Evolutionary conservation across 2,888 invertebrate genomes (phyloP).

Genomic region (Drosophila incognita): DNA sequence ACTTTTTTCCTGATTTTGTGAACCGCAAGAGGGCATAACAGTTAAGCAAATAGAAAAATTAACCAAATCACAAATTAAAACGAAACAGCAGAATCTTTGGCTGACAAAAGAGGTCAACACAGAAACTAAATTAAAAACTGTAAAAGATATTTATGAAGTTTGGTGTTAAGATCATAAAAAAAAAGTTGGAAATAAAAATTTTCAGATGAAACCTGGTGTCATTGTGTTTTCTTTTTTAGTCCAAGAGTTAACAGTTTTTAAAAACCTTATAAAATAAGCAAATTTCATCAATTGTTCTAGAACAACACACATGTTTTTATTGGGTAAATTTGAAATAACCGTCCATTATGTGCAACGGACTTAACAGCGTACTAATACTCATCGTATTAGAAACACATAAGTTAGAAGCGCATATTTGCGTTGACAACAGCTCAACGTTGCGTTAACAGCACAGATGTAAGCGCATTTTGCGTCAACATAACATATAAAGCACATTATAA

Average conservation of each 20-base stretch:
- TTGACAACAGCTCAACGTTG: slow-evolving; percentile 3
- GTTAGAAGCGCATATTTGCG: slow-evolving; percentile 4
- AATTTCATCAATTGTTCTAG: background rate
- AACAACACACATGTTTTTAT: background rate
- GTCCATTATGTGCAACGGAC: background rate
- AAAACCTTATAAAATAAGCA: background rate
- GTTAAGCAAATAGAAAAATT: slow-evolving; percentile 34
- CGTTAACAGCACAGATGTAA: slow-evolving; percentile 16
- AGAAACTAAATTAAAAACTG: slow-evolving; percentile 29
- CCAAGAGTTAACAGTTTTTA: background rate
- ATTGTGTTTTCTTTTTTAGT: slow-evolving; percentile 1
- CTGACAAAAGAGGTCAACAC: slow-evolving; percentile 13
- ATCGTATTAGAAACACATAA: background rate
- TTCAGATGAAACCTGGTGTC: slow-evolving; percentile 45
- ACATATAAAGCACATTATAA: slow-evolving; percentile 41
- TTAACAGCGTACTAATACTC: background rate
- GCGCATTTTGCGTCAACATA: slow-evolving; percentile 27
- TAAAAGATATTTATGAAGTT: slow-evolving; percentile 58
- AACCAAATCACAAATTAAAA: slow-evolving; percentile 23
- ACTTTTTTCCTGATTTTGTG: slow-evolving; percentile 20
- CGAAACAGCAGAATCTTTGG: slow-evolving; percentile 24
- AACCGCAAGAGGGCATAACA: slow-evolving; percentile 41
- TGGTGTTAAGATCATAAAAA: slow-evolving; percentile 54
- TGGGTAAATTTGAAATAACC: background rate
- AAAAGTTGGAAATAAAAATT: slow-evolving; percentile 57